Evolutionary conservation across 2,888 invertebrate genomes (phyloP), one percentile per base, ranked within the genome.

Genomic region (Drosophila kokeensis): DNA sequence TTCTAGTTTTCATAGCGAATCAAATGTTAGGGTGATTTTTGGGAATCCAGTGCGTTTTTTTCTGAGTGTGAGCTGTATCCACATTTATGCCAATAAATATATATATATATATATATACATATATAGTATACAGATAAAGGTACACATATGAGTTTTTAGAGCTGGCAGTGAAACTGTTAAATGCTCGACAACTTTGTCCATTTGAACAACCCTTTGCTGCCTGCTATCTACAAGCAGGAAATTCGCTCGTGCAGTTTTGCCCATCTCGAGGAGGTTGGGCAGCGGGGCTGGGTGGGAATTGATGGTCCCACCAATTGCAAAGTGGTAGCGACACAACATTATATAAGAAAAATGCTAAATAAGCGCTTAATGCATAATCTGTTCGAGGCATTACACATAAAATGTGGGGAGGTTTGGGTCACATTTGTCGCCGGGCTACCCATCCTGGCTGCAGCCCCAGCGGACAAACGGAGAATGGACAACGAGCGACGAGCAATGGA

Each of bases 361-460:
- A 91, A 89, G 86, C 91, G 89, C 87, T 87, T 83, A 90, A 89
- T 90, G 87, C 91, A 89, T 89, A 87, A 91, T 88, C 86, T 88
- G 88, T 70, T 69, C 69, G 71, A 84, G 79, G 82, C 69, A 72
- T 59, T 55, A 60, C 65, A 66, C 49, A 69, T 50, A 48, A 55
- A 64, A 64, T 64, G 69, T 48, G 55, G 38, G 38, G 27, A 13
- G 40, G 54, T 52, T 66, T 55, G 32, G 52, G 42, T 40, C 49
- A 49, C 60, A 66, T 42, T 50, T 50, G 55, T 36, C 53, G 45
- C 45, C 45, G 24, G 15, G 45, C 15, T 15, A 8, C 15, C 21
- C 45, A 13, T 13, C 15, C 45, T 15, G 21, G 7, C 45, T 7
- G 15, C 61, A 38, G 52, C 53, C 61, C 59, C 55, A 65, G 42